Evolutionary conservation across 2,797 vertebrate genomes (phyloP).

Genomic region (Acrocephalus scirpaceus): DNA sequence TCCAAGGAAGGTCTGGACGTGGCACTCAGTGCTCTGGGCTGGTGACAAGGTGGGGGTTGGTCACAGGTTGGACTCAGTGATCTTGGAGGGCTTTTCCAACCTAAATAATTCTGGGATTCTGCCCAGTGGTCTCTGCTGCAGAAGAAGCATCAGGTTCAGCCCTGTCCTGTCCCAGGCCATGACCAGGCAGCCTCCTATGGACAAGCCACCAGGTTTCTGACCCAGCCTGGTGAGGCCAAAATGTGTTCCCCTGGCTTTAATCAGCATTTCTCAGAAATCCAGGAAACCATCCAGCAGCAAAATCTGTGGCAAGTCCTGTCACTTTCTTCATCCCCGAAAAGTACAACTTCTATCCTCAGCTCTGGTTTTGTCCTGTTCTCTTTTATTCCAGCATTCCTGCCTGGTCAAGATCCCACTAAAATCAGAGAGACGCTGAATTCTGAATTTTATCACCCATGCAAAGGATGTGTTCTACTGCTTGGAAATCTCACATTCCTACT

Average conservation of each 20-base stretch:
- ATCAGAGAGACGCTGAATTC: background rate
- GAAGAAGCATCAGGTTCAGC: background rate
- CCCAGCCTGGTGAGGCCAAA: background rate
- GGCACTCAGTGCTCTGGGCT: background rate
- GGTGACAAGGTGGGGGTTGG: accelerated
- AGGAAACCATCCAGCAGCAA: background rate
- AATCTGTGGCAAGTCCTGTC: background rate
- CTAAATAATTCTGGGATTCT: background rate
- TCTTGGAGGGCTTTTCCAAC: background rate
- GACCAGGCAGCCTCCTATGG: background rate
- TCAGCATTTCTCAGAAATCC: background rate
- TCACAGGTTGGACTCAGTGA: background rate
- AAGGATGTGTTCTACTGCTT: background rate
- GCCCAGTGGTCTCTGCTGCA: background rate
- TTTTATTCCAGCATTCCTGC: background rate
- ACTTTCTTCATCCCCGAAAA: background rate
- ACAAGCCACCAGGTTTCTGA: background rate
- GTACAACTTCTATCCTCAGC: background rate
- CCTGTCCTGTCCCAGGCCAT: background rate
- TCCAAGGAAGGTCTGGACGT: accelerated
- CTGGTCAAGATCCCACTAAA: background rate
- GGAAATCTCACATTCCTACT: background rate
- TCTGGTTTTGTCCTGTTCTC: background rate
- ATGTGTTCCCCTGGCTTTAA: background rate
- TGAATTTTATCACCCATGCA: background rate